phyloP scores from a whole-genome alignment of 2,113 vertebrate species.

The Meleagris gallopavo region DNA sequence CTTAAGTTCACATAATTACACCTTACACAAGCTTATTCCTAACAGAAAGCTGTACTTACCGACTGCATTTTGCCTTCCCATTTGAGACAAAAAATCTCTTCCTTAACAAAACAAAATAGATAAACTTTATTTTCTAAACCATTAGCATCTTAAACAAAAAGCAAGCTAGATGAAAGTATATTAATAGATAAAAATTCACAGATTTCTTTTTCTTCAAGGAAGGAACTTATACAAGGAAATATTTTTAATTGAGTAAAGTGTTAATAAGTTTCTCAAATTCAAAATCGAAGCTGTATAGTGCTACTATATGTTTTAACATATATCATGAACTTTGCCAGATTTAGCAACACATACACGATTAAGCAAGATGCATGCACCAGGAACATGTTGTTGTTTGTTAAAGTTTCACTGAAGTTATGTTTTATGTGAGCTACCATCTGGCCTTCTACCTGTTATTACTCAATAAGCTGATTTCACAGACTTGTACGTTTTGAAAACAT shows the following conservation, averaged over 20 bases:
- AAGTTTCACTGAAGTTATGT: not conserved
- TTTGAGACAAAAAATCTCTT: slow-evolving; percentile 83
- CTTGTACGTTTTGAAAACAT: not conserved
- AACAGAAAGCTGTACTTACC: slow-evolving; percentile 80
- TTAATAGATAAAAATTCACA: not conserved
- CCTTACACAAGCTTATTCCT: not conserved
- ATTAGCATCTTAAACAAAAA: not conserved
- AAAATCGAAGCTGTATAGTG: not conserved
- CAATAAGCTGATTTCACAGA: not conserved
- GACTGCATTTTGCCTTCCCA: slow-evolving; percentile 84
- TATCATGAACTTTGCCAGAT: not conserved
- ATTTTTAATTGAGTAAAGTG: not conserved
- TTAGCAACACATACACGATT: not conserved
- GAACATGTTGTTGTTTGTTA: not conserved
- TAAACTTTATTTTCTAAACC: slow-evolving; percentile 35
- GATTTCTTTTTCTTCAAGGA: not conserved
- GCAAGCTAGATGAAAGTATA: not conserved
- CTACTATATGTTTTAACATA: not conserved
- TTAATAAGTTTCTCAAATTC: not conserved
- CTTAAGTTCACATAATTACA: not conserved
- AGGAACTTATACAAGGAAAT: not conserved
- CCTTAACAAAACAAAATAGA: slow-evolving; percentile 78
- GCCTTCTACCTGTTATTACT: not conserved
- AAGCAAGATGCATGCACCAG: not conserved
- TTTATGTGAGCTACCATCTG: not conserved